Evolutionary conservation across 2,113 vertebrate species (phyloP), one percentile per base, ranked within the genome.

Genomic region (Pardalotus punctatus): DNA sequence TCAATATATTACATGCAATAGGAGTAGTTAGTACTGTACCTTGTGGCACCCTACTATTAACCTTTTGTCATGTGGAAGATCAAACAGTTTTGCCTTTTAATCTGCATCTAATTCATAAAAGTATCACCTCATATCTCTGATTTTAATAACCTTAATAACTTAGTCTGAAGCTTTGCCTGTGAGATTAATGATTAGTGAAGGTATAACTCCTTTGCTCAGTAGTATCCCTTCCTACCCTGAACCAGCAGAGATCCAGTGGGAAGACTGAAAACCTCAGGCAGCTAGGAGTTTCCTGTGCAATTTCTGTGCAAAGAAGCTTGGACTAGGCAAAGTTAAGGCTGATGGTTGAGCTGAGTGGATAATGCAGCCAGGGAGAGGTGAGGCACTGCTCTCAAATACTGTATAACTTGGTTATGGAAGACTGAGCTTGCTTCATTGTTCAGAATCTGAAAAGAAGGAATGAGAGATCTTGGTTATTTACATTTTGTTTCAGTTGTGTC

Each of bases 41-140:
- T 95, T 92, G 56, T 80, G 82, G 79, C 35, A 83, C 28, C 40
- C 60, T 51, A 42, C 71, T 81, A 79, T 73, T 91, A 93, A 83
- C 79, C 56, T 88, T 95, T 58, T 93, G 79, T 95, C 53, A 67
- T 18, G 35, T 67, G 72, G 67, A 95, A 94, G 92, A 86, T 74
- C 51, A 74, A 73, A 78, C 58, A 90, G 79, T 51, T 86, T 87
- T 92, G 64, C 28, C 66, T 94, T 93, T 90, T 81, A 90, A 90
- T 83, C 42, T 70, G 74, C 61, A 87, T 51, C 50, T 93, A 91
- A 87, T 94, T 85, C 78, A 95, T 91, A 58, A 21, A 84, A 77
- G 38, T 77, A 88, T 86, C 92, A 67, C 43, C 58, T 93, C 50
- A 47, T 70, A 83, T 47, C 62, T 83, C 42, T 62, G 76, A 78